phyloP scores from a whole-genome alignment of 1,140 invertebrate species.

The Panagrolaimus sp. region DNA sequence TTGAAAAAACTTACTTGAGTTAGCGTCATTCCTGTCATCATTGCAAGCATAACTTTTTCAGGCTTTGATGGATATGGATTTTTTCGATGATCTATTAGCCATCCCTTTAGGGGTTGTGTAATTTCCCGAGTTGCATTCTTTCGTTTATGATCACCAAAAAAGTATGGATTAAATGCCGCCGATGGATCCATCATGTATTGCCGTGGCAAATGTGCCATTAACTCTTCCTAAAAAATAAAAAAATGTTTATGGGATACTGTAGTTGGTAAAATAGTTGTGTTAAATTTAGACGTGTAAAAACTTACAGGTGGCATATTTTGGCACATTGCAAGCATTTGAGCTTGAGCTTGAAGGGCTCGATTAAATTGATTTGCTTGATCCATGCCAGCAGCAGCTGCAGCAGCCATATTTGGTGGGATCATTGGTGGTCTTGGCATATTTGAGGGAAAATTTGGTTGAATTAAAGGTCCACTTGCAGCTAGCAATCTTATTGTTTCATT shows the following conservation, averaged over 20 bases:
- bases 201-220: not conserved
- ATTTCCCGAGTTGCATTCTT: slow-evolving; percentile 94
- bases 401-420: slow-evolving; percentile 12
- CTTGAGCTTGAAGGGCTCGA: no score
- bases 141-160: slow-evolving; percentile 66
- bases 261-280: no score
- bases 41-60: slow-evolving; percentile 96
- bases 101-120: slow-evolving; percentile 87
- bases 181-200: not conserved
- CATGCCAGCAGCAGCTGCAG: not conserved
- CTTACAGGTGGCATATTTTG: slow-evolving; percentile 13
- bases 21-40: slow-evolving; percentile 93
- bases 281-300: no score
- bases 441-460: not conserved
- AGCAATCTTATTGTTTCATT: not conserved
- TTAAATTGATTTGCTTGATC: slow-evolving; percentile 8
- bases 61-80: slow-evolving; percentile 98
- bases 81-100: slow-evolving; percentile 96
- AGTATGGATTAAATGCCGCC: slow-evolving; percentile 33
- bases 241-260: no score
- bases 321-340: not conserved
- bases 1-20: slow-evolving; percentile 68
- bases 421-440: not conserved
- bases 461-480: not conserved
- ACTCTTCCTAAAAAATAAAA: not conserved